phyloP scores from a whole-genome alignment of 1,140 invertebrate genomes.

The Calliopsis andreniformis region DNA sequence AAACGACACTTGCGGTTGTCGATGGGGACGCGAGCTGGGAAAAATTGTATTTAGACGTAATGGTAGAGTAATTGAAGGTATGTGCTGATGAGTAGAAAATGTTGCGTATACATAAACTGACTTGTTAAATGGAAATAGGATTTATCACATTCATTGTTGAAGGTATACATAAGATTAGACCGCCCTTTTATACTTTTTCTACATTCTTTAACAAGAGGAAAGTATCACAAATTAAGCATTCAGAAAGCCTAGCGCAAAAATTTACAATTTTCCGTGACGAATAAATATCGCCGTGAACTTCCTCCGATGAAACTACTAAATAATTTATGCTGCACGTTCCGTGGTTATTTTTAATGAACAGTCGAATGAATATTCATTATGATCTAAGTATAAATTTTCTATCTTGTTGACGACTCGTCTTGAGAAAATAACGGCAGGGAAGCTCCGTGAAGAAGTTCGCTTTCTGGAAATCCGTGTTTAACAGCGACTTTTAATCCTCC shows the following conservation, averaged over 20 bases:
- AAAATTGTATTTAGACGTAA: too few species aligned
- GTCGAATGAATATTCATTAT: not conserved
- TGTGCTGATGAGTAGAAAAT: too few species aligned
- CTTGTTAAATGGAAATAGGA: too few species aligned
- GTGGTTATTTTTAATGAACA: constrained; percentile 5
- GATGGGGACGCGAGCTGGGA: too few species aligned
- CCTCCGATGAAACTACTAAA: not conserved
- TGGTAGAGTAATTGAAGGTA: too few species aligned
- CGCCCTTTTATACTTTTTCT: too few species aligned
- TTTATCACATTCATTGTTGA: too few species aligned
- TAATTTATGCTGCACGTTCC: constrained; percentile 2
- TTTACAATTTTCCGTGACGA: not conserved
- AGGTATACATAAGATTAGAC: too few species aligned
- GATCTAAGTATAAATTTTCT: not conserved
- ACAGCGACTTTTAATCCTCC: constrained; percentile 7
- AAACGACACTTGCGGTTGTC: not conserved
- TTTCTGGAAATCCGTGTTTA: not conserved
- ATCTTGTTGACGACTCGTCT: not conserved
- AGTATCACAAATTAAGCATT: too few species aligned
- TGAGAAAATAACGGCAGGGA: not conserved
- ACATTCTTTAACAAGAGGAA: too few species aligned
- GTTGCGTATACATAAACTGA: too few species aligned
- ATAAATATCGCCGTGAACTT: not conserved
- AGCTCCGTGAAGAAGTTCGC: not conserved
- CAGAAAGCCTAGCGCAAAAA: not conserved